Base-by-base conservation (phyloP, 2,888 invertebrate species). In the Eristalis arbustorum region DNA sequence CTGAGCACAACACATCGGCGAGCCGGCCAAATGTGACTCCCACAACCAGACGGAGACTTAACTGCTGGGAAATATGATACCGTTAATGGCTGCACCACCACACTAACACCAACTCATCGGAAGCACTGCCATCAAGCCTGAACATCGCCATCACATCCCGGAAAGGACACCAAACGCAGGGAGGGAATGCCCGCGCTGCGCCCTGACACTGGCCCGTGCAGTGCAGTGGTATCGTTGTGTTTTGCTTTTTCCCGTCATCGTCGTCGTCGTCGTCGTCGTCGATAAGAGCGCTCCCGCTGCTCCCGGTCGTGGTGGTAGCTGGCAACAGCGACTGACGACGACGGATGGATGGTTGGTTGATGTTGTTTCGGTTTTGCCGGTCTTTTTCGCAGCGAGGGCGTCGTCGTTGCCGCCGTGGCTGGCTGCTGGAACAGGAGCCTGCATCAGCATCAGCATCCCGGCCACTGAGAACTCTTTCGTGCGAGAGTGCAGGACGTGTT, bases 351-450 rank as follows among this genome's bases (percentile, higher is more conserved):
- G 85, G 88, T 74, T 87, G 88, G 88, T 81, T 83, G 83, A 83
- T 85, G 84, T 73, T 88, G 85, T 78, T 84, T 49, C 49, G 83
- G 78, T 88, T 88, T 87, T 88, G 84, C 61, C 68, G 84, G 79
- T 88, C 78, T 78, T 88, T 88, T 88, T 88, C 59, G 81, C 61
- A 49, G 66, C 66, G 88, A 80, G 88, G 88, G 88, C 88, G 88
- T 88, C 85, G 71, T 84, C 88, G 79, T 76, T 68, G 64, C 71
- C 61, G 59, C 25, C 25, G 64, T 34, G 10, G 79, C 34, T 75
- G 68, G 85, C 68, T 68, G 76, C 77, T 68, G 73, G 81, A 82
- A 82, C 82, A 82, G 81, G 73, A 78, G 78, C 67, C 67, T 83
- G 83, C 87, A 83, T 87, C 83, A 83, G 67, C 62, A 78, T 25